Evolutionary conservation across 2,888 invertebrate genomes (phyloP).

Genomic region (Spisula solida): DNA sequence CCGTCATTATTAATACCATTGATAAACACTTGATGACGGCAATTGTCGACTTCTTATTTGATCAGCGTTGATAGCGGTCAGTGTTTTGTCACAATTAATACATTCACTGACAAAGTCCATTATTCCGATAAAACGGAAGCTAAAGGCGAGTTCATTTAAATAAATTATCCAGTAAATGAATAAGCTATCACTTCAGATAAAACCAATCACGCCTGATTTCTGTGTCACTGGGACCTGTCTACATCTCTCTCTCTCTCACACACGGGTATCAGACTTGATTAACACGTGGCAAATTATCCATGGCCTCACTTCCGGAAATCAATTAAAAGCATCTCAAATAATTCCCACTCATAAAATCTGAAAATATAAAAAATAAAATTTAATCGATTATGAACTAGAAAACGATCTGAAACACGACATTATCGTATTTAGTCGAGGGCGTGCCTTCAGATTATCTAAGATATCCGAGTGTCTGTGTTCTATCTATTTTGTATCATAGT

Average conservation of each 20-base stretch:
- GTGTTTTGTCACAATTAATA: conserved; percentile 19
- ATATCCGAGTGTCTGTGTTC: too few species aligned
- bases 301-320: too few species aligned
- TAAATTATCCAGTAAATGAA: conserved; percentile 8
- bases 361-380: too few species aligned
- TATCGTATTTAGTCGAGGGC: too few species aligned
- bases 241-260: background rate
- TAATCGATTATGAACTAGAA: too few species aligned
- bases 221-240: background rate
- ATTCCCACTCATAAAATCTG: too few species aligned
- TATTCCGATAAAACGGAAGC: background rate
- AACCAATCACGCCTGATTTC: background rate
- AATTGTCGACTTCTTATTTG: background rate
- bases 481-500: too few species aligned
- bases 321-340: too few species aligned
- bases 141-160: background rate
- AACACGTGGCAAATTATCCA: too few species aligned
- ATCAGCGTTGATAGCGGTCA: background rate
- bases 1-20: background rate
- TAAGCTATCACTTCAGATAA: background rate
- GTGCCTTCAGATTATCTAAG: too few species aligned
- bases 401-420: too few species aligned
- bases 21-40: background rate
- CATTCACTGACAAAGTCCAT: background rate
- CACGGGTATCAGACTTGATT: background rate